A percentile compares a stretch with the other conserved stretches of the same genome.
Conservation (phyloP, 1,140 invertebrate genomes). For the Coenobita brevimanus region DNA sequence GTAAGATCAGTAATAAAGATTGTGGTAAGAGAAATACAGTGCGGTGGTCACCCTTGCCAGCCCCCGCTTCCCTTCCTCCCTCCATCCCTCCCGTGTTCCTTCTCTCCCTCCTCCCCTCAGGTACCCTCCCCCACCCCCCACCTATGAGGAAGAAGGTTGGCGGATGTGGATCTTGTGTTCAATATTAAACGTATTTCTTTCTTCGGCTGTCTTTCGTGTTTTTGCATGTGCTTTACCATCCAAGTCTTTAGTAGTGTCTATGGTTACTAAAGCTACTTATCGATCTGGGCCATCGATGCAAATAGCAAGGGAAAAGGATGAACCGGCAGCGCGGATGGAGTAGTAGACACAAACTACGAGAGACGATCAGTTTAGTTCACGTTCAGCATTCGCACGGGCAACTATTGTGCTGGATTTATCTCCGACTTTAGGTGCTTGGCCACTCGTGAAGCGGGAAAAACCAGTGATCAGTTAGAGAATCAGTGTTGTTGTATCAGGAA, state of each 20-base stretch:
- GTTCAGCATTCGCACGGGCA: constrained; percentile 45
- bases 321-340: constrained; percentile 38
- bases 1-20: too few species aligned
- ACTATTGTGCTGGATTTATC: constrained; percentile 56
- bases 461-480: constrained; percentile 53
- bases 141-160: constrained; percentile 39
- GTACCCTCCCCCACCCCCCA: neutral
- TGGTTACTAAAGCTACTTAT: too few species aligned
- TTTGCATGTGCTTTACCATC: neutral
- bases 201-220: too few species aligned
- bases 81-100: neutral
- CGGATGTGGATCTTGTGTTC: constrained; percentile 37
- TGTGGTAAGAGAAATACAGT: constrained; percentile 18
- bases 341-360: constrained; percentile 55
- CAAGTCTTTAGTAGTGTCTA: neutral
- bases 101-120: neutral
- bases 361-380: constrained; percentile 55
- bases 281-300: too few species aligned
- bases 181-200: neutral
- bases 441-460: constrained; percentile 46
- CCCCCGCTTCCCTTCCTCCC: neutral
- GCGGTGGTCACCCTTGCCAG: neutral
- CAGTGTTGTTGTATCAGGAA: constrained; percentile 48
- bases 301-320: constrained; percentile 14
- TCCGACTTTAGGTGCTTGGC: constrained; percentile 51